Base-by-base conservation (phyloP, 2,888 invertebrate species). In the Panorpa germanica region DNA sequence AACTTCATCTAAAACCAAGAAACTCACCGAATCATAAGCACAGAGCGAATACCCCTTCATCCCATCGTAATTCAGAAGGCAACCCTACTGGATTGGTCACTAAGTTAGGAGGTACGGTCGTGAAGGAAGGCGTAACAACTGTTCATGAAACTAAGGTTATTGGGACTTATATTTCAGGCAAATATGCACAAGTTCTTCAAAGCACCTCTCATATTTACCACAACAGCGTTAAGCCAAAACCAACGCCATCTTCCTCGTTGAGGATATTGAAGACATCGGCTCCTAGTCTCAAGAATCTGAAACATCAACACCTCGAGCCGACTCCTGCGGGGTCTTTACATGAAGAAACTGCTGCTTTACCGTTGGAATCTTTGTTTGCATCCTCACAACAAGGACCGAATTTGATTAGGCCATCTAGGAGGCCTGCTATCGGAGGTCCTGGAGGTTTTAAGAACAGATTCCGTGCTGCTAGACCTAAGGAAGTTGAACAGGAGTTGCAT, bases 61-160 rank as follows among this genome's bases (percentile, higher is more conserved):
- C 58, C 17, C 51, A 57, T 4, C 55, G 56, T 24, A 47, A 46
- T 35, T 50, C 55, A 36, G 61, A 63, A 15, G 67, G 72, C 33
- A 75, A 74, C 48, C 80, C 81, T 1, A 65, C 78, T 2, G 83
- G 83, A 4, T 56, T 85, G 32, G 80, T 86, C 1, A 81, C 83
- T 5, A 81, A 76, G 43, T 61, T 85, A 29, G 82, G 81, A 24
- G 86, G 83, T 13, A 83, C 80, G 4, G 68, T 80, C 33, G 72
- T 83, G 4, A 75, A 74, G 46, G 80, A 81, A 44, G 83, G 83
- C 2, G 55, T 73, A 3, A 83, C 83, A 4, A 83, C 83, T 1
- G 69, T 85, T 5, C 80, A 81, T 46, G 83, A 85, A 54, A 83
- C 85, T 1, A 80, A 77, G 47, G 82, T 86, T n/a, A 76, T 85